These are phyloP conservation scores for Batillaria attramentaria DNA, from an alignment of 1,140 invertebrate genomes.

Conservation along the genomic window DNA sequence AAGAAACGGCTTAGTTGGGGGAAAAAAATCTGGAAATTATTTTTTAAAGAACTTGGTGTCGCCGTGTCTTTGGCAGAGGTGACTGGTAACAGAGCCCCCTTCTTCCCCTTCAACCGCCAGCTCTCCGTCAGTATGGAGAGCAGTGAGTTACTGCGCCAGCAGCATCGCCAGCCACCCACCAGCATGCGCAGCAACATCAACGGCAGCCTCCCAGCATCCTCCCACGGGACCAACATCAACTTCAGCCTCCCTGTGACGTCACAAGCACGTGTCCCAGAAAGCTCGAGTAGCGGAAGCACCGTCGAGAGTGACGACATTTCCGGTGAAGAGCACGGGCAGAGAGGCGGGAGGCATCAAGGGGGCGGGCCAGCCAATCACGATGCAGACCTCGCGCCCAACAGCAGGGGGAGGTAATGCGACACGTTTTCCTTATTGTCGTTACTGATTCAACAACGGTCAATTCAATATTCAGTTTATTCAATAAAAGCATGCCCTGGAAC, in stretches of 20 bases:
- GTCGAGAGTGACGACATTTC: conserved; percentile 56
- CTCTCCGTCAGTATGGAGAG: conserved; percentile 41
- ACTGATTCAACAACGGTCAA: too few species aligned
- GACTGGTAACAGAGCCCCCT: background rate
- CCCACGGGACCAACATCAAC: conserved; percentile 18
- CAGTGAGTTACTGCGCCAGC: conserved; percentile 25
- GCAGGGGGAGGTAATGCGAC: too few species aligned
- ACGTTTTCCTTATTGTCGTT: too few species aligned
- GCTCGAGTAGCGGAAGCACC: conserved; percentile 46
- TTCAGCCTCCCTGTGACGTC: conserved; percentile 5
- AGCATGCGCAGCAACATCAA: background rate
- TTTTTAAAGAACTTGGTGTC: too few species aligned
- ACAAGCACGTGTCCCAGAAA: background rate
- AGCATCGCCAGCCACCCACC: background rate
- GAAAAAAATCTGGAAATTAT: too few species aligned
- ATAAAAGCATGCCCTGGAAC: too few species aligned
- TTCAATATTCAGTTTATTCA: too few species aligned
- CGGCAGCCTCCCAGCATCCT: background rate
- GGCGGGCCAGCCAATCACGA: background rate
- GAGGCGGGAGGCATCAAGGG: too few species aligned
- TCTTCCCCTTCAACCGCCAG: conserved; percentile 31
- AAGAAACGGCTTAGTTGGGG: too few species aligned
- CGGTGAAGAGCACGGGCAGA: conserved; percentile 28
- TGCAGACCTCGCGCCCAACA: too few species aligned
- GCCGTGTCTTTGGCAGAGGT: too few species aligned